Base-by-base conservation (phyloP, 1,140 invertebrate species). In the Drosophila athabasca region DNA sequence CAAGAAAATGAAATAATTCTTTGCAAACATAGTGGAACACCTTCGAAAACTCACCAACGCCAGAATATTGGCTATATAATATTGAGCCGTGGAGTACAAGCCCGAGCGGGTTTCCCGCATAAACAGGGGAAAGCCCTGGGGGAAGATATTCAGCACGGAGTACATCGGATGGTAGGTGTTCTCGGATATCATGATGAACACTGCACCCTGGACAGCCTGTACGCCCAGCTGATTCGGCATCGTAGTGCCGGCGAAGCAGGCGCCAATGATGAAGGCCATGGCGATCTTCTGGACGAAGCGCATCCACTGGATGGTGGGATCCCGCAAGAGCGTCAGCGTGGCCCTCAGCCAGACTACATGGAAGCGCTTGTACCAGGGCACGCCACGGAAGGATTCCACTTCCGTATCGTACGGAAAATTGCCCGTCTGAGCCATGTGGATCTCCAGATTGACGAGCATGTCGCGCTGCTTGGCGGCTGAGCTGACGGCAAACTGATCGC, bases 81-180 rank as follows among this genome's bases (percentile, higher is more conserved):
- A 97, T 8, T 95, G 92, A 7, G 94, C 93, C 1, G 95, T 93
- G 0, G 94, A 91, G 88, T 97, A 97, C 46, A 97, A 92, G 24
- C 96, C 96, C 24, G 95, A 95, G 65, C 95, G 93, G 73, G 96
- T 94, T 91, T 98, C 97, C 49, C 96, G 92, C 41, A 95, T 91
- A 76, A 97, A 95, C 15, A 97, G 90, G 0, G 96, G 96, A 58
- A 96, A 94, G 79, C 96, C 95, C 74, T 95, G 93, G 0, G 97
- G 97, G 79, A 97, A 96, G 64, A 95, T 92, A 61, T 95, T 93
- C 5, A 98, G 92, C 1, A 96, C 95, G 0, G 95, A 94, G 89
- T 97, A 97, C 95, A 97, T 97, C 0, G 96, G 96, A 48, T 95
- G 94, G 91, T 97, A 98, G 3, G 96, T 96, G 78, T 97, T 97